A percentile compares a stretch with the other conserved stretches of the same genome.
These are phyloP conservation scores for Sakesphorus luctuosus DNA, from an alignment of 2,113 vertebrate genomes.

Conservation along the genomic window DNA sequence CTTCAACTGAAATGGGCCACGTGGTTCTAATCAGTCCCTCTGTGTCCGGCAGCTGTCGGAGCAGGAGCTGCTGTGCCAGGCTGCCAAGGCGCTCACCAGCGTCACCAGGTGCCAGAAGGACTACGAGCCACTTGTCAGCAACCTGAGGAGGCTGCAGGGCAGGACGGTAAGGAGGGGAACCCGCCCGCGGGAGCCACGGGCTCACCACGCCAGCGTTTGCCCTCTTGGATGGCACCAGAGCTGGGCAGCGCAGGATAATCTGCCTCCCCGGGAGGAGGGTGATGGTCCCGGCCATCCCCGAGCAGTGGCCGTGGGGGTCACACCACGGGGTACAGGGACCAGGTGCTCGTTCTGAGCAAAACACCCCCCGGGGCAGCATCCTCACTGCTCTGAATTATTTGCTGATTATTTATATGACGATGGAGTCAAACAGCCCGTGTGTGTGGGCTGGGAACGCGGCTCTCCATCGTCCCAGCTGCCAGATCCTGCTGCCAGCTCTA, in stretches of 20 bases:
- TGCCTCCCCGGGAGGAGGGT: accelerated
- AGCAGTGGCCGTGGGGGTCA: not conserved
- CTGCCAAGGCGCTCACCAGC: not conserved
- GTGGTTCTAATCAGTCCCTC: accelerated
- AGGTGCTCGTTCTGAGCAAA: not conserved
- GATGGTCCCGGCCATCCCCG: not conserved
- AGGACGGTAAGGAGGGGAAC: not conserved
- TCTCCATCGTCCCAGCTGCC: accelerated
- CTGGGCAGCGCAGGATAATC: not conserved
- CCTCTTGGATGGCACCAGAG: accelerated
- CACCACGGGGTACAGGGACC: not conserved
- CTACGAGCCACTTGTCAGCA: not conserved
- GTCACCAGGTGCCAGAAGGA: not conserved
- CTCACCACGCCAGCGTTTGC: accelerated
- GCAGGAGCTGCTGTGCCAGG: conserved; percentile 44
- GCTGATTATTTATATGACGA: not conserved
- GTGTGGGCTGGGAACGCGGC: not conserved
- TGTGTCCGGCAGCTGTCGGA: accelerated
- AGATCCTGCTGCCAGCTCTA: not conserved
- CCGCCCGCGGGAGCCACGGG: no score
- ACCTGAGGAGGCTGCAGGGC: not conserved
- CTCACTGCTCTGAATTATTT: no score
- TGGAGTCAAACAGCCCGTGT: accelerated
- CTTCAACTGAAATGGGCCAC: accelerated
- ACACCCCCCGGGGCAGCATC: not conserved